These are phyloP conservation scores for Lepidothrix coronata DNA, from an alignment of 2,113 vertebrate species.

Conservation along the genomic window DNA sequence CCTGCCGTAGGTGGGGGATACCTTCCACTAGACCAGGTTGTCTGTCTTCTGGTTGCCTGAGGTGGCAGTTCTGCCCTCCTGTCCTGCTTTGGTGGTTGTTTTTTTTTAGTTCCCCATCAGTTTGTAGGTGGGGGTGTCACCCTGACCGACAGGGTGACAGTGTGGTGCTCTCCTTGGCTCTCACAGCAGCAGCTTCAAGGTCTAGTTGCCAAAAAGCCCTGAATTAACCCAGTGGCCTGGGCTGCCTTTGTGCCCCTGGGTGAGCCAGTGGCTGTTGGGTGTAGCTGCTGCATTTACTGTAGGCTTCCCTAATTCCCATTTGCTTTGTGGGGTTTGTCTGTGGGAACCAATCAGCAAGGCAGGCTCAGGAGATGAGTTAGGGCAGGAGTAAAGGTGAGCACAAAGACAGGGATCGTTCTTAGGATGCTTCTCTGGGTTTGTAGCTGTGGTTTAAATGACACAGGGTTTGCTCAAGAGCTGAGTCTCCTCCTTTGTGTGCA, in stretches of 20 bases:
- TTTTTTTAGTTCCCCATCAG: too few relatives aligned
- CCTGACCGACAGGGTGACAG: too few relatives aligned
- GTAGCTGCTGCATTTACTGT: not conserved
- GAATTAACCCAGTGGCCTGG: not conserved
- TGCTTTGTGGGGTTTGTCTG: not conserved
- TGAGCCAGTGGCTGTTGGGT: not conserved
- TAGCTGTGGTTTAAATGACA: not conserved
- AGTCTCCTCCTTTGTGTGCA: not conserved
- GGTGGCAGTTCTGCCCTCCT: too few relatives aligned
- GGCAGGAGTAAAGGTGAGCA: not conserved
- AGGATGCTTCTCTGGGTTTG: not conserved
- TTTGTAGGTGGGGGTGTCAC: too few relatives aligned
- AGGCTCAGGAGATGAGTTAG: not conserved
- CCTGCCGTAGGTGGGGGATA: not conserved
- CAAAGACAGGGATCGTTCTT: not conserved
- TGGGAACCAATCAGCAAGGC: not conserved
- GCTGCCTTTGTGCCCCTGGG: not conserved
- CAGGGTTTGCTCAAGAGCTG: not conserved
- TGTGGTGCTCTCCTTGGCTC: too few relatives aligned
- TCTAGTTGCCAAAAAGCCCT: not conserved
- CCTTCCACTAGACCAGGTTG: not conserved
- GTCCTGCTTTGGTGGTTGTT: too few relatives aligned
- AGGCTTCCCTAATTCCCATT: not conserved
- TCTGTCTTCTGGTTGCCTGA: too few relatives aligned
- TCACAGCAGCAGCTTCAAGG: not conserved